Conservation (phyloP, 2,888 invertebrate species). For the Homarus gammarus region DNA sequence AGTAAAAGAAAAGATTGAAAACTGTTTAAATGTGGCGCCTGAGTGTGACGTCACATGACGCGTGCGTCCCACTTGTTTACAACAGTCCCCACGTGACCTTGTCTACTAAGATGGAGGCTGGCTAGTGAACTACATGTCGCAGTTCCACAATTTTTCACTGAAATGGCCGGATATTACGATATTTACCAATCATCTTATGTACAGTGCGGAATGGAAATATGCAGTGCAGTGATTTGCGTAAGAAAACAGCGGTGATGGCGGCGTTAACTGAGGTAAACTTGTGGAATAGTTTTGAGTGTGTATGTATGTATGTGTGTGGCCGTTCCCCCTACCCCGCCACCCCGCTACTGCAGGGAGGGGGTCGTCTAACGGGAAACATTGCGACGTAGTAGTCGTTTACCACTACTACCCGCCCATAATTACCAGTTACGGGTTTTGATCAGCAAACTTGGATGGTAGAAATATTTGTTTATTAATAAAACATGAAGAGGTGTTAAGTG, state of each 20-base stretch:
- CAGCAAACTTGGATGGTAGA: neutral
- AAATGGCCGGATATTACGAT: constrained; percentile 59
- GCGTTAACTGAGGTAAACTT: constrained; percentile 56
- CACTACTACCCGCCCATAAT: constrained; percentile 30
- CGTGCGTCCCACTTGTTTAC: constrained; percentile 74
- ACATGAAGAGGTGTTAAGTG: neutral
- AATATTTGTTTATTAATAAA: neutral
- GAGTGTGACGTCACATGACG: constrained; percentile 61
- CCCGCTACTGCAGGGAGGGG: constrained; percentile 39
- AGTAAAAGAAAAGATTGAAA: too few species aligned
- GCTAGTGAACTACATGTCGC: constrained; percentile 57
- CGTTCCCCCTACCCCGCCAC: constrained; percentile 12
- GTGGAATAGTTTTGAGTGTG: constrained; percentile 54
- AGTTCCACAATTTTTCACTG: constrained; percentile 61
- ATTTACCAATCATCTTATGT: constrained; percentile 26
- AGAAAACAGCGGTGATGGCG: constrained; percentile 62
- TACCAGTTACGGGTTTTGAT: neutral
- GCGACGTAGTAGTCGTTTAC: constrained; percentile 69
- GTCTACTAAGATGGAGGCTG: constrained; percentile 73
- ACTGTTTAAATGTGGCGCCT: constrained; percentile 46
- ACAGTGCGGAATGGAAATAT: constrained; percentile 43
- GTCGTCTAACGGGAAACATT: constrained; percentile 73
- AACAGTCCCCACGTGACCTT: constrained; percentile 75
- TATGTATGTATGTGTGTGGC: constrained; percentile 23
- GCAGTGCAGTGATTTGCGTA: constrained; percentile 63